Conservation (phyloP, 2,797 vertebrate species). For the Epinephelus coioides region DNA sequence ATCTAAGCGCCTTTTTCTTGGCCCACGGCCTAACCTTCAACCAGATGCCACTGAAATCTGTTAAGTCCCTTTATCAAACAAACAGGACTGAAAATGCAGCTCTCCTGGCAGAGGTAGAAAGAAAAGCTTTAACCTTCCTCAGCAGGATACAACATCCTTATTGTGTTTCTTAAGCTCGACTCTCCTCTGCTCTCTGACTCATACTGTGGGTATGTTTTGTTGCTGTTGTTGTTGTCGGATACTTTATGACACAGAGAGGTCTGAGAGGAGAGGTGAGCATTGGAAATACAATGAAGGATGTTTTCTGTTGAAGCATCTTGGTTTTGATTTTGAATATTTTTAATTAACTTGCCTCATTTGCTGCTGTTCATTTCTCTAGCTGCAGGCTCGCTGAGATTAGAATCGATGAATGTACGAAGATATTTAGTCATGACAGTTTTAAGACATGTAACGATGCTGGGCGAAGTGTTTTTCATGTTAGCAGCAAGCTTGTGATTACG, state of each 20-base stretch:
- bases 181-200: slow-evolving; percentile 19
- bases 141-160: slow-evolving; percentile 2
- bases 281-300: neutral
- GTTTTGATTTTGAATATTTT: neutral
- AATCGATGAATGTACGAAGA: neutral
- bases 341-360: slow-evolving; percentile 4
- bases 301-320: slow-evolving; percentile 5
- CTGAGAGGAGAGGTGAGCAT: neutral
- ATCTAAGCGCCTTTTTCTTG: neutral
- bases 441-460: neutral
- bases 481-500: neutral
- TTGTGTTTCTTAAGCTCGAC: slow-evolving; percentile 13
- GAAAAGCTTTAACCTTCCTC: slow-evolving; percentile 14
- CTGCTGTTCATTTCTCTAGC: slow-evolving; percentile 1
- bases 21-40: neutral
- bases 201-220: neutral
- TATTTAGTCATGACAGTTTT: neutral
- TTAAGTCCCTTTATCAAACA: slow-evolving; percentile 9
- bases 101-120: slow-evolving; percentile 16
- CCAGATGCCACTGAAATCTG: slow-evolving; percentile 22
- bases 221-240: slow-evolving; percentile 13
- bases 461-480: neutral
- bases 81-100: neutral
- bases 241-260: neutral
- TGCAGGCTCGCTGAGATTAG: neutral